Conservation (phyloP, 2,797 vertebrate genomes). For the Anableps anableps region DNA sequence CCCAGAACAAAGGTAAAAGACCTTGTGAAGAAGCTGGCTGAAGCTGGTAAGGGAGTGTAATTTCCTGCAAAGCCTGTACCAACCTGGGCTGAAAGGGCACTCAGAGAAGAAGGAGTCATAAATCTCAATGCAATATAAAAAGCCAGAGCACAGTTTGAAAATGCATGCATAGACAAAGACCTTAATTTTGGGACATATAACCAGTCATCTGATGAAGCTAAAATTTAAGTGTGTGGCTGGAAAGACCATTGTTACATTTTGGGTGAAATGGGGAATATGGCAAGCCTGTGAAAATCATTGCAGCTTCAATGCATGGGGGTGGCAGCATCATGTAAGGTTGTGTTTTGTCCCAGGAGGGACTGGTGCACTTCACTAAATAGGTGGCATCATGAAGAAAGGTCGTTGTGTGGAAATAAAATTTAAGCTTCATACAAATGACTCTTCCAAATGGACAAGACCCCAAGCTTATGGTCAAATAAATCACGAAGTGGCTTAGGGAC, state of each 20-base stretch:
- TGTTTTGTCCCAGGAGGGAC: no score
- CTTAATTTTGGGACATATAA: not conserved
- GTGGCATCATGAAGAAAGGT: no score
- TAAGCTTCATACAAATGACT: no score
- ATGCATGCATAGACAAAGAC: not conserved
- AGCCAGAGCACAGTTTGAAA: not conserved
- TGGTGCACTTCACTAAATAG: no score
- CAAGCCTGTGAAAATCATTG: not conserved
- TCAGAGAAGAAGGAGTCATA: not conserved
- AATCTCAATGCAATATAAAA: not conserved
- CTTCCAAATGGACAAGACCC: no score
- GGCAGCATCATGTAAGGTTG: not conserved
- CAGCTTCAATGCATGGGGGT: not conserved
- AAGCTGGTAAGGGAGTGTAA: not conserved
- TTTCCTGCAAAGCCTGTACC: not conserved
- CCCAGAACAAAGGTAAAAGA: no score
- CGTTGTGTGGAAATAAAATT: no score
- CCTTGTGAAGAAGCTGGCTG: no score
- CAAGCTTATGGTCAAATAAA: no score
- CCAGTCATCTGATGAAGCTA: not conserved
- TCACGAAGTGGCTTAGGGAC: no score
- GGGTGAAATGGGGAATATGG: not conserved
- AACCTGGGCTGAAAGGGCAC: not conserved
- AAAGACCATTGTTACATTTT: not conserved
- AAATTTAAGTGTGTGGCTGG: not conserved